phyloP scores from a whole-genome alignment of 2,888 invertebrate genomes.

The Oxycera nigricornis region DNA sequence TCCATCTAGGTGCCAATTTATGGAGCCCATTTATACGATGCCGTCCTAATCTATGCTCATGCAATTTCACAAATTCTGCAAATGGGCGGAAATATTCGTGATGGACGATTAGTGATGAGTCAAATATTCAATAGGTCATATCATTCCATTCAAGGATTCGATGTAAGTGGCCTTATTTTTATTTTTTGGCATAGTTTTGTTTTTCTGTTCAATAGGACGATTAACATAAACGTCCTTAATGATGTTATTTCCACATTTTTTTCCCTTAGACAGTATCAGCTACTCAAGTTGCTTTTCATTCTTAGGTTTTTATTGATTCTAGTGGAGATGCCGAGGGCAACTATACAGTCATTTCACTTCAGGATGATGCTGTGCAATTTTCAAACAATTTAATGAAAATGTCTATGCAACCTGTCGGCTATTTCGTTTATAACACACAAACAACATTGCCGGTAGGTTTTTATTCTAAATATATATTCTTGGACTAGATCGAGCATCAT shows the following conservation, averaged over 20 bases:
- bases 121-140: conserved; percentile 80
- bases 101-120: conserved; percentile 78
- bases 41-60: conserved; percentile 84
- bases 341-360: conserved; percentile 82
- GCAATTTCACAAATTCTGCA: conserved; percentile 78
- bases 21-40: conserved; percentile 86
- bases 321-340: conserved; percentile 93
- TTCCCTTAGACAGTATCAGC: no score
- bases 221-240: no score
- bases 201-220: no score
- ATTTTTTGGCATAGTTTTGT: neutral
- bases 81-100: conserved; percentile 72
- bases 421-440: conserved; percentile 69
- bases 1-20: conserved; percentile 74
- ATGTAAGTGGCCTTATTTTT: conserved; percentile 63
- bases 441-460: conserved; percentile 70
- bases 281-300: neutral
- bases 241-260: no score
- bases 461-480: neutral
- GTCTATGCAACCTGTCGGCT: conserved; percentile 80
- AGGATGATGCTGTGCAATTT: conserved; percentile 65
- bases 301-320: conserved; percentile 80
- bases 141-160: conserved; percentile 79
- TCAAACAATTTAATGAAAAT: conserved; percentile 66
- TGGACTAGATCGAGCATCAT: neutral